These are phyloP conservation scores for Rhinichthys osculus DNA, from an alignment of 2,797 vertebrate species.

Conservation along the genomic window DNA sequence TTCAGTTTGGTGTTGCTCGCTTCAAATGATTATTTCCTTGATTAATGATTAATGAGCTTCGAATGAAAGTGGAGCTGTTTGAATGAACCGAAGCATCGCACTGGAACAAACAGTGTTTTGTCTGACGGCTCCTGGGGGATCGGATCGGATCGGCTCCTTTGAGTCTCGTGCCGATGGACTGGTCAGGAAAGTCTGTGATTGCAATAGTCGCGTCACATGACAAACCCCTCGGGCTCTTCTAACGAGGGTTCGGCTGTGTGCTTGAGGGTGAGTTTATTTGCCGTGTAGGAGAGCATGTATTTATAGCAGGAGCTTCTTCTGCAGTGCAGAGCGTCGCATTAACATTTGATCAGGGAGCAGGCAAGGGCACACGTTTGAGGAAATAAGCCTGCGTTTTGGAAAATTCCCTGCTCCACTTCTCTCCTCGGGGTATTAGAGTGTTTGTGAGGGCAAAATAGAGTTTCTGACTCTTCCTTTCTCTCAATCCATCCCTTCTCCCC, in stretches of 20 bases:
- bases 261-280: conserved; percentile 68
- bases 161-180: conserved; percentile 59
- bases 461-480: conserved; percentile 17
- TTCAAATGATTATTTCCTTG: background rate
- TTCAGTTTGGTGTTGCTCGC: background rate
- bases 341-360: conserved; percentile 65
- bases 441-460: conserved; percentile 51
- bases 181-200: conserved; percentile 72
- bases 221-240: conserved; percentile 68
- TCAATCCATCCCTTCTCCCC: conserved; percentile 5
- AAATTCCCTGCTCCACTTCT: conserved; percentile 22
- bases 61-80: background rate
- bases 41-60: too few relatives aligned
- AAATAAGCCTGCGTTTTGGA: conserved; percentile 51
- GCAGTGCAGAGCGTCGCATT: conserved; percentile 70
- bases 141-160: background rate
- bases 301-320: conserved; percentile 48
- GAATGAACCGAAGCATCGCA: background rate
- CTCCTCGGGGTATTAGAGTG: conserved; percentile 53
- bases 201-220: conserved; percentile 70
- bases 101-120: background rate
- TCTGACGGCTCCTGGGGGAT: background rate
- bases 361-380: conserved; percentile 16
- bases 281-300: conserved; percentile 27
- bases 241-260: conserved; percentile 64